These are phyloP conservation scores for Conistra vaccinii DNA, from an alignment of 2,888 invertebrate genomes.

Conservation along the genomic window DNA sequence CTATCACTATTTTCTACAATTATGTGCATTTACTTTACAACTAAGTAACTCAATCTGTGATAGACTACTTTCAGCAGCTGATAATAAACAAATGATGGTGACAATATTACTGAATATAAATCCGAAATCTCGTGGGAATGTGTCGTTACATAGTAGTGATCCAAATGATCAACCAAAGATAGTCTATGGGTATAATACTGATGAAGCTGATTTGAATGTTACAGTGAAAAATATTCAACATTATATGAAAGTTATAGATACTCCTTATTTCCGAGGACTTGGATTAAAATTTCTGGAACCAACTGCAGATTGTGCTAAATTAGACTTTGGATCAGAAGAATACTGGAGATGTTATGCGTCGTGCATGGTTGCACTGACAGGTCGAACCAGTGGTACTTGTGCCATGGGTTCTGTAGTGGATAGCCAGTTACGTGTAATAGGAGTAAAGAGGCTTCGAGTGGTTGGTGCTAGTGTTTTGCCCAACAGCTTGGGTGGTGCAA, in stretches of 20 bases:
- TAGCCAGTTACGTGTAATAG: slow-evolving; percentile 18
- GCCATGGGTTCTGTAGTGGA: slow-evolving; percentile 47
- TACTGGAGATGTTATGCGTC: slow-evolving; percentile 27
- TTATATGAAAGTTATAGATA: slow-evolving; percentile 20
- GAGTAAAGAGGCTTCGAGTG: slow-evolving; percentile 31
- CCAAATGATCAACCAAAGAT: slow-evolving; percentile 32
- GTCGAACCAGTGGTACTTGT: slow-evolving; percentile 28
- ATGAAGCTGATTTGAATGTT: slow-evolving; percentile 36
- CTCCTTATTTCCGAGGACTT: slow-evolving; percentile 14
- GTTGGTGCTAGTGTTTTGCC: slow-evolving; percentile 34
- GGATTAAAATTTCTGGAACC: slow-evolving; percentile 19
- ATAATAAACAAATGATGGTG: slow-evolving; percentile 23
- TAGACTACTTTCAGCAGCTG: not conserved
- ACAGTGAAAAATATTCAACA: slow-evolving; percentile 22
- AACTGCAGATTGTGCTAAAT: slow-evolving; percentile 10
- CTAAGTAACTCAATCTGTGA: slow-evolving; percentile 33
- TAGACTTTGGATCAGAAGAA: slow-evolving; percentile 3
- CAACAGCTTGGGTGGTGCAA: slow-evolving; percentile 14
- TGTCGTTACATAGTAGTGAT: slow-evolving; percentile 20
- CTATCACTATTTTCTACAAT: slow-evolving; percentile 13
- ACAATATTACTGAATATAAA: slow-evolving; percentile 18
- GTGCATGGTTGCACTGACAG: slow-evolving; percentile 21
- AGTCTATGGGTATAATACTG: slow-evolving; percentile 1
- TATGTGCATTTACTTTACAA: slow-evolving; percentile 26
- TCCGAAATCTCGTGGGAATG: slow-evolving; percentile 32